Evolutionary conservation across 2,888 invertebrate genomes (phyloP).

Genomic region (Trissolcus brochymenae): DNA sequence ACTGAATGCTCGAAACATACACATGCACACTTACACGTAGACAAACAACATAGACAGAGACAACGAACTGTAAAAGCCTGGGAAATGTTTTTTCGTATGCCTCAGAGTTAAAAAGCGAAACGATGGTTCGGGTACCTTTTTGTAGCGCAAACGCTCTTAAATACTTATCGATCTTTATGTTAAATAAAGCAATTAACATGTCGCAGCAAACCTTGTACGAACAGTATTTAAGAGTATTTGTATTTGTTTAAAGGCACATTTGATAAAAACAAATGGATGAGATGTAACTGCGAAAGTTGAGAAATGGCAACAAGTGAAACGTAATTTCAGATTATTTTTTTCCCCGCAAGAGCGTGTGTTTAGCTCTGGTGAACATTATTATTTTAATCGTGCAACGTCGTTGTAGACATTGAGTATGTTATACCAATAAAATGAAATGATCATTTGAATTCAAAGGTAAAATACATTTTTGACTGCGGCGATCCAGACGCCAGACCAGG

Average conservation of each 20-base stretch:
- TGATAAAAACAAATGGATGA: slow-evolving; percentile 16
- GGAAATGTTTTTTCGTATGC: slow-evolving; percentile 29
- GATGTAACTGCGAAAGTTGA: slow-evolving; percentile 4
- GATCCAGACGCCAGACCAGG: background rate
- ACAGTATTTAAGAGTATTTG: slow-evolving; percentile 52
- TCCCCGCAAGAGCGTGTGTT: slow-evolving; percentile 7
- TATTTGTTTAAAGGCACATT: slow-evolving; percentile 15
- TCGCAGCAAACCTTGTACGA: slow-evolving; percentile 31
- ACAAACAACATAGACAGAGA: slow-evolving; percentile 29
- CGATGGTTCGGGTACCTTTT: slow-evolving; percentile 12
- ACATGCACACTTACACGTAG: slow-evolving; percentile 25
- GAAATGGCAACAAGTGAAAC: background rate
- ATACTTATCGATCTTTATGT: slow-evolving; percentile 29
- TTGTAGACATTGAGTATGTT: slow-evolving; percentile 51
- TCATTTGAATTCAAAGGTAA: slow-evolving; percentile 30
- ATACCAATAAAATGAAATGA: slow-evolving; percentile 35
- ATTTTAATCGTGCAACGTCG: slow-evolving; percentile 47
- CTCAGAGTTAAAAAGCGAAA: background rate
- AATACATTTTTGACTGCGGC: slow-evolving; percentile 34
- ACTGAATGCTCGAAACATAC: slow-evolving; percentile 33
- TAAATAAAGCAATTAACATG: background rate
- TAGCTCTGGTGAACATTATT: slow-evolving; percentile 16
- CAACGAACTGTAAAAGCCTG: slow-evolving; percentile 46
- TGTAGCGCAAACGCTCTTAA: slow-evolving; percentile 39
- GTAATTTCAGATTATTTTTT: slow-evolving; percentile 7